These are phyloP conservation scores for Caiman crocodilus DNA, from an alignment of 2,797 vertebrate species.

Conservation along the genomic window DNA sequence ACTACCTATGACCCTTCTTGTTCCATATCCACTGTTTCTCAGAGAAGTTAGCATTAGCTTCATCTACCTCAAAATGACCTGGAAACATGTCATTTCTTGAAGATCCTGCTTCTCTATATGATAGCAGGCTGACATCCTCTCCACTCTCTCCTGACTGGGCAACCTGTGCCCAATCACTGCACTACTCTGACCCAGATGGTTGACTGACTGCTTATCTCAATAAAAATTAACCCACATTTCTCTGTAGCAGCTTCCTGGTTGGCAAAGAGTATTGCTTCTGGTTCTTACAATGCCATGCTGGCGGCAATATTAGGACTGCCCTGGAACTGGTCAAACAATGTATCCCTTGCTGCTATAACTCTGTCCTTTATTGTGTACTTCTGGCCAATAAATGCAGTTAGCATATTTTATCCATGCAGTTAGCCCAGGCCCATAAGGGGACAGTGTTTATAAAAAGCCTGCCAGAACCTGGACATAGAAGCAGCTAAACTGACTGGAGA, in stretches of 20 bases:
- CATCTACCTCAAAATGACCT: not conserved
- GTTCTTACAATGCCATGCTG: not conserved
- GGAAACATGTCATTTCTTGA: not conserved
- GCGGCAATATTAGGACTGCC: not conserved
- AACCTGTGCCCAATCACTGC: not conserved
- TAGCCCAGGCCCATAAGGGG: not conserved
- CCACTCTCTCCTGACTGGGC: not conserved
- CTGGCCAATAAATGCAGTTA: not conserved
- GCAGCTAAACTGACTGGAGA: not conserved
- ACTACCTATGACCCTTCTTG: not conserved
- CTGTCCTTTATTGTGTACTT: not conserved
- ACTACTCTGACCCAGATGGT: too few species aligned
- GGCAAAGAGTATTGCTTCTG: fast-evolving
- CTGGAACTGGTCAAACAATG: not conserved
- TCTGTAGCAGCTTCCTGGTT: fast-evolving
- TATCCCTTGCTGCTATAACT: not conserved
- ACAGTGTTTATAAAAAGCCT: not conserved
- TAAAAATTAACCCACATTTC: fast-evolving
- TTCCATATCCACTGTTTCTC: not conserved
- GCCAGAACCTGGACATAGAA: not conserved
- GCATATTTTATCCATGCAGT: not conserved
- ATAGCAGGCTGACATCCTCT: not conserved
- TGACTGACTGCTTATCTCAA: not conserved
- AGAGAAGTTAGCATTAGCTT: not conserved
- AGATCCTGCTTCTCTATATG: not conserved